A percentile compares a stretch with the other conserved stretches of the same genome.
These are phyloP conservation scores for Platalea minor DNA, from an alignment of 2,797 vertebrate genomes.

Conservation along the genomic window DNA sequence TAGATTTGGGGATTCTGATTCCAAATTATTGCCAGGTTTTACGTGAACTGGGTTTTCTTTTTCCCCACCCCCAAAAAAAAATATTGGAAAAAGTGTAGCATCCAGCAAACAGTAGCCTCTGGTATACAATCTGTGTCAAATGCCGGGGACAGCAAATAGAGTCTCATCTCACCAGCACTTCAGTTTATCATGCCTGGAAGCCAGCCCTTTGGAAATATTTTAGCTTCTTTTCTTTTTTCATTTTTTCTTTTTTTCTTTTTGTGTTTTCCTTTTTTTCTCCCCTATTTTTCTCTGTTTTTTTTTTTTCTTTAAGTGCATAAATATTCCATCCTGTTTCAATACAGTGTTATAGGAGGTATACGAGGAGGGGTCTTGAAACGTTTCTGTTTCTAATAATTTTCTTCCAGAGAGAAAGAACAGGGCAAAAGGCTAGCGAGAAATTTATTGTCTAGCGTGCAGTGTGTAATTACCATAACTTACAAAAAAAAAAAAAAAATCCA, in stretches of 20 bases:
- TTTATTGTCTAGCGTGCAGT: constrained; percentile 56
- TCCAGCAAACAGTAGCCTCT: background rate
- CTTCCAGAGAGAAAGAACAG: constrained; percentile 42
- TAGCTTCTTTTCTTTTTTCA: background rate
- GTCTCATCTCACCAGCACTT: background rate
- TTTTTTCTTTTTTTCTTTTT: background rate
- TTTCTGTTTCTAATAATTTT: constrained; percentile 58
- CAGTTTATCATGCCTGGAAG: background rate
- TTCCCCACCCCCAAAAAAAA: no score
- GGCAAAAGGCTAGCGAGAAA: constrained; percentile 54
- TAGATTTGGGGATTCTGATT: background rate
- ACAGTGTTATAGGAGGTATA: background rate
- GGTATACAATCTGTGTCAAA: background rate
- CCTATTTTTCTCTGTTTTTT: background rate
- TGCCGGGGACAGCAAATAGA: background rate
- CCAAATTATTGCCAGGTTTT: background rate
- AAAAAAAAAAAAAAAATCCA: constrained; percentile 36
- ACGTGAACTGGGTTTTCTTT: background rate
- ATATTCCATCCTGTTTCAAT: background rate
- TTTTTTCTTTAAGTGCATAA: background rate
- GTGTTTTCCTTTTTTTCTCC: rapidly evolving
- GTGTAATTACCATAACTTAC: constrained; percentile 69
- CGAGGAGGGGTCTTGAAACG: background rate
- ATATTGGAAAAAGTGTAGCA: background rate
- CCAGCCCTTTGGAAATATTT: background rate